Conservation (phyloP, 2,888 invertebrate genomes). For the Andricus curvator region DNA sequence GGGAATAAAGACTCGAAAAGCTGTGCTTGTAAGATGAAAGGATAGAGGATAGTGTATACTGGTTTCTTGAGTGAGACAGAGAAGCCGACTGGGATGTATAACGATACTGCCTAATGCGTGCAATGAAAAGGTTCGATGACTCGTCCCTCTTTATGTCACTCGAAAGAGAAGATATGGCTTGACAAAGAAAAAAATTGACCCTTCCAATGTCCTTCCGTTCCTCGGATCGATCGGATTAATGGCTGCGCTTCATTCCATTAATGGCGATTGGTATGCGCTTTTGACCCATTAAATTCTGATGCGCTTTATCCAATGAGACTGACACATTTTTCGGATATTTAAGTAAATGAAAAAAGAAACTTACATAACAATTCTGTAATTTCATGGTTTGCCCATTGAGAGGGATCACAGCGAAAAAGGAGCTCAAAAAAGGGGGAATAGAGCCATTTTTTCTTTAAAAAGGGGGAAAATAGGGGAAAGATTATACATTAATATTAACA, state of each 20-base stretch:
- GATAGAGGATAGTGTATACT: not conserved
- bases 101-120: slow-evolving; percentile 24
- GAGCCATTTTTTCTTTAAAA: too few species aligned
- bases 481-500: too few species aligned
- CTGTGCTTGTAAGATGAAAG: slow-evolving; percentile 11
- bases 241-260: slow-evolving; percentile 51
- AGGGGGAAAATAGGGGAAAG: too few species aligned
- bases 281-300: not conserved
- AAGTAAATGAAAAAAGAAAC: not conserved
- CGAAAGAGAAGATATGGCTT: not conserved
- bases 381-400: not conserved
- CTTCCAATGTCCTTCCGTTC: slow-evolving; percentile 21
- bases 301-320: too few species aligned
- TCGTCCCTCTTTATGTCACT: slow-evolving; percentile 33
- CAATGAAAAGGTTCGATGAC: slow-evolving; percentile 40
- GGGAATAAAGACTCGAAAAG: slow-evolving; percentile 38
- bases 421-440: too few species aligned
- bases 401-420: too few species aligned
- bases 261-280: not conserved
- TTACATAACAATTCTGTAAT: not conserved
- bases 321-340: not conserved
- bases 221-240: slow-evolving; percentile 47
- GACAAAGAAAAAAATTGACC: slow-evolving; percentile 1
- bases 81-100: not conserved
- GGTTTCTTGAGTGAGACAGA: slow-evolving; percentile 22